Evolutionary conservation across 2,797 vertebrate genomes (phyloP), one percentile per base, ranked within the genome.

Genomic region (Sphenopsis melanotis): DNA sequence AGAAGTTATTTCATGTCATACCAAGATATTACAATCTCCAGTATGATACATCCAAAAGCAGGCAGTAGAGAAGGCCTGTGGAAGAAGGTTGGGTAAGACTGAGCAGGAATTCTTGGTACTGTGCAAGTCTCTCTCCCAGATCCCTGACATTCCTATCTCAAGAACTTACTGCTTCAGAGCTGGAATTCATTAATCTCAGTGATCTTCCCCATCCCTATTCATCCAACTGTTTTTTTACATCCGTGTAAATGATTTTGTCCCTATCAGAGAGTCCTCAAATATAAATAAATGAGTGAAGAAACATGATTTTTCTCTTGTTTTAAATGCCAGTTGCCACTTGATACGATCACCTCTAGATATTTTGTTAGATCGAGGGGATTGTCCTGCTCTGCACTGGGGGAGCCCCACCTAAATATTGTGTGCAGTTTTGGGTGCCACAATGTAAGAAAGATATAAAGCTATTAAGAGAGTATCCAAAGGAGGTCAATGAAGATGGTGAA

Each of bases 351-450:
- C 50, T 66, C 5, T 41, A 53, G 32, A 34, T 2, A 32, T 65
- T 69, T 76, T 56, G 7, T 76, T 79, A 56, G 41, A 24, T 46
- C 36, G 23, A 75, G 41, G 22, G 32, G 19, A 55, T 36, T 56
- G 39, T 21, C 23, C 47, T 0, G 3, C 34, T 24, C 63, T 47
- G 19, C 24, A 0, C 44, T 59, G 30, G 15, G 22, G 6, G 2
- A 1, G 22, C 36, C 18, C 27, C 22, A 36, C 26, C 7, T 2
- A 3, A 53, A 1, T 22, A 1, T 1, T 32, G 15, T 1, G n/a
- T 1, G 30, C 30, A 12, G 34, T 6, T 60, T 20, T 32, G 41
- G 15, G 41, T 18, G 15, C 15, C 30, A 53, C 9, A 61, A 5
- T 36, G 9, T 12, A 41, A 23, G 29, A 65, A 59, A 29, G 9